phyloP scores from a whole-genome alignment of 2,888 invertebrate genomes.

The Salticus scenicus region DNA sequence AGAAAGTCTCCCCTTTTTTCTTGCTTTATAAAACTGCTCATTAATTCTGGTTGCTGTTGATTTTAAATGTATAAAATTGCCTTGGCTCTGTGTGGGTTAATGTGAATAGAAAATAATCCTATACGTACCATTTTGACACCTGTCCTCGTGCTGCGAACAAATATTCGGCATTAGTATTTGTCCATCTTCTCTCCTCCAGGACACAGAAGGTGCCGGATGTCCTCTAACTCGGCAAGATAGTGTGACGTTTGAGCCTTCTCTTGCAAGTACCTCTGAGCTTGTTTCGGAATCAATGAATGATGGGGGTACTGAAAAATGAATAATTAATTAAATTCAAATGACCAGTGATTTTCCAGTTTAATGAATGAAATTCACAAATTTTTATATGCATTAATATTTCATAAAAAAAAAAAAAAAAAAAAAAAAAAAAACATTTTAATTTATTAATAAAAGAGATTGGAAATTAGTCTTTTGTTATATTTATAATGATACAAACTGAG shows the following conservation, averaged over 20 bases:
- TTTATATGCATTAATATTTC: not conserved
- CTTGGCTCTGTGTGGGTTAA: too few species aligned
- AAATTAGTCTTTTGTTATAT: not conserved
- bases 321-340: too few species aligned
- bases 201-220: constrained; percentile 92
- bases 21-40: too few species aligned
- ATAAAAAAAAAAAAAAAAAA: too few species aligned
- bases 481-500: too few species aligned
- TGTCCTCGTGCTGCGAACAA: constrained; percentile 78
- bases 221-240: constrained; percentile 93
- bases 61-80: too few species aligned
- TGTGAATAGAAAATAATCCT: too few species aligned
- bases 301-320: constrained; percentile 86
- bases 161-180: constrained; percentile 89
- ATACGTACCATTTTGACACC: constrained; percentile 58
- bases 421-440: too few species aligned
- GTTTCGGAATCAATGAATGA: constrained; percentile 93
- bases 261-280: constrained; percentile 91
- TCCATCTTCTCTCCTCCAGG: constrained; percentile 94
- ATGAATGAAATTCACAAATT: too few species aligned
- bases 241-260: constrained; percentile 95
- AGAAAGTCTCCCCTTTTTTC: too few species aligned
- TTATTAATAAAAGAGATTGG: not conserved
- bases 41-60: too few species aligned
- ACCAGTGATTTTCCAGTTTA: not conserved